Evolutionary conservation across 2,888 invertebrate genomes (phyloP), one percentile per base, ranked within the genome.

Genomic region (Leptothorax acervorum): DNA sequence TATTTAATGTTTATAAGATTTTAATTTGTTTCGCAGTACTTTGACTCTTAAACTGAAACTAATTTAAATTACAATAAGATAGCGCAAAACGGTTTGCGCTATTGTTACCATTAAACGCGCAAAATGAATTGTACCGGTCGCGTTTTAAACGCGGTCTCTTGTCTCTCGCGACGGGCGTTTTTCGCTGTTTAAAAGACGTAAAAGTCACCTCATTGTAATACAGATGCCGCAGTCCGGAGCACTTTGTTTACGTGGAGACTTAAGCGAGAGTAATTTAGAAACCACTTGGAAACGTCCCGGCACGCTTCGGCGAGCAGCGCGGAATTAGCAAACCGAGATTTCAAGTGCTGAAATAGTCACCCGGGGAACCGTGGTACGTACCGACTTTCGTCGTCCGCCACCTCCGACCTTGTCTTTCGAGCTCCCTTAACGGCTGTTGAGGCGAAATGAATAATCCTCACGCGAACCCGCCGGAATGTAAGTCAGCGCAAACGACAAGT

Each of bases 361-460:
- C 85, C n/a, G 15, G 90, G 90, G 90, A 90, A 84, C 84, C 83
- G 82, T 45, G 87, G 86, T 85, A 84, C 85, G 83, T 85, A 57
- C 83, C 76, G 73, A 87, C 86, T 90, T 81, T 23, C 84, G 87
- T 83, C 85, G 57, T 57, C 39, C 57, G 71, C 71, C 71, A 62
- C 39, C 71, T 23, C 60, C 71, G 23, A n/a, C 28, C 48, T 9
- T 79, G 76, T 82, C 82, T 74, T 68, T 48, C 62, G 71, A 78
- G 71, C 57, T 88, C 89, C 90, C 90, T 89, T 85, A 87, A 90
- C 88, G 88, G 87, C 82, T 86, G 86, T 90, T 86, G 66, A 85
- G 85, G 84, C 74, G 86, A 90, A 89, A 90, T 88, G 89, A 90
- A 90, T 90, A 89, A 90, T 90, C 90, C 85, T 85, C 73, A 57